These are phyloP conservation scores for Eleutherodactylus coqui DNA, from an alignment of 2,797 vertebrate genomes.

Conservation along the genomic window DNA sequence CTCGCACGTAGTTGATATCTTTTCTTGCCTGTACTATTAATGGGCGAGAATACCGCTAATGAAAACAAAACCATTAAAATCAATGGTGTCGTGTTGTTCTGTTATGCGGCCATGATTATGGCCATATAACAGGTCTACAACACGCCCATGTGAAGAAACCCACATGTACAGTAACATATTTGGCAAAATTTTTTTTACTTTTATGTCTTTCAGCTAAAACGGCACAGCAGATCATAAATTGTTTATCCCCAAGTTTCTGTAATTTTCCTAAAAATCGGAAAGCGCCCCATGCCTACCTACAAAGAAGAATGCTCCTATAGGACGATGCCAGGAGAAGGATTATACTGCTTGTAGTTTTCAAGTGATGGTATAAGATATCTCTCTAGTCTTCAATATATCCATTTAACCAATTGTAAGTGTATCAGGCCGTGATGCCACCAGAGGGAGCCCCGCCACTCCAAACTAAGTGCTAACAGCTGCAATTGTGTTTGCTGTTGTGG, in stretches of 20 bases:
- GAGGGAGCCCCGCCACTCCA: background rate
- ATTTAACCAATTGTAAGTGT: background rate
- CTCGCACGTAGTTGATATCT: too few species aligned
- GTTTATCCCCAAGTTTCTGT: background rate
- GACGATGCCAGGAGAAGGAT: background rate
- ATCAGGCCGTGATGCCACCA: background rate
- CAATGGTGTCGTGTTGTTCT: too few species aligned
- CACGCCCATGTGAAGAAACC: too few species aligned
- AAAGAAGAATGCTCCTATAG: background rate
- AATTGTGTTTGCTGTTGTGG: conserved; percentile 22
- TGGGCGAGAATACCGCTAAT: too few species aligned
- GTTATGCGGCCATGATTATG: too few species aligned
- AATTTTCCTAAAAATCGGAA: background rate
- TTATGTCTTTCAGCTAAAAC: background rate
- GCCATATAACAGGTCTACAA: too few species aligned
- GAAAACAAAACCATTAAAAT: too few species aligned
- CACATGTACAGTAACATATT: too few species aligned
- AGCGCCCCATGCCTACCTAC: background rate
- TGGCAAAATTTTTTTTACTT: too few species aligned
- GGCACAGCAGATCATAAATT: conserved; percentile 12
- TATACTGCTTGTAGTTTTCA: background rate
- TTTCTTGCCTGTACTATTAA: too few species aligned
- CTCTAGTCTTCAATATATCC: background rate
- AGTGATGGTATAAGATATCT: background rate
- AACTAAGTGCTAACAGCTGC: background rate